Conservation (phyloP, 2,888 invertebrate genomes). For the Eupeodes luniger region DNA sequence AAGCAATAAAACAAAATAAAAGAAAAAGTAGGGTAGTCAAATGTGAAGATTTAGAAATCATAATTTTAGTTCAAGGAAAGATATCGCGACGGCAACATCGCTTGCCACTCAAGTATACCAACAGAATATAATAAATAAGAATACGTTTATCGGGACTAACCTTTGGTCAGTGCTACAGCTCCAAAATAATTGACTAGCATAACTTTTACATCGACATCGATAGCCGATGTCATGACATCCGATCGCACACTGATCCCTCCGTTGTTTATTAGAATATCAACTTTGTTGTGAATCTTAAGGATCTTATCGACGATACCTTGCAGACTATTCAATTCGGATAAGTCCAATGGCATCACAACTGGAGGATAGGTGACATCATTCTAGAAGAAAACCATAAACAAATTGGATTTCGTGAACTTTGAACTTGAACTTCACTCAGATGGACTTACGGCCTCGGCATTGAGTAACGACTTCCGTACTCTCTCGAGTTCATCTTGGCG, state of each 20-base stretch:
- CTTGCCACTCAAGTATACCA: neutral
- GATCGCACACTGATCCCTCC: constrained; percentile 93
- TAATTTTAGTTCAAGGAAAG: constrained; percentile 28
- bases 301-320: constrained; percentile 88
- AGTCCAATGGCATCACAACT: constrained; percentile 90
- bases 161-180: constrained; percentile 95
- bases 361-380: constrained; percentile 88
- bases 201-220: constrained; percentile 93
- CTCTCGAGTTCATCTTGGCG: constrained; percentile 91
- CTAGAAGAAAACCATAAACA: constrained; percentile 79
- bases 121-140: neutral
- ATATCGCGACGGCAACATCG: constrained; percentile 24
- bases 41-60: neutral
- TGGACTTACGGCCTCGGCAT: constrained; percentile 86
- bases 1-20: neutral
- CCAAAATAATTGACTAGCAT: constrained; percentile 99
- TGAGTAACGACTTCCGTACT: constrained; percentile 90
- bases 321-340: constrained; percentile 88
- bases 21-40: neutral
- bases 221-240: constrained; percentile 88
- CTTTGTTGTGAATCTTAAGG: constrained; percentile 88
- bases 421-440: neutral
- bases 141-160: constrained; percentile 84
- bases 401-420: constrained; percentile 24
- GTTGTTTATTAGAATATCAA: constrained; percentile 97